Evolutionary conservation across 2,888 invertebrate species (phyloP), one percentile per base, ranked within the genome.

Genomic region (Galeopsomyia nigrocyanea): DNA sequence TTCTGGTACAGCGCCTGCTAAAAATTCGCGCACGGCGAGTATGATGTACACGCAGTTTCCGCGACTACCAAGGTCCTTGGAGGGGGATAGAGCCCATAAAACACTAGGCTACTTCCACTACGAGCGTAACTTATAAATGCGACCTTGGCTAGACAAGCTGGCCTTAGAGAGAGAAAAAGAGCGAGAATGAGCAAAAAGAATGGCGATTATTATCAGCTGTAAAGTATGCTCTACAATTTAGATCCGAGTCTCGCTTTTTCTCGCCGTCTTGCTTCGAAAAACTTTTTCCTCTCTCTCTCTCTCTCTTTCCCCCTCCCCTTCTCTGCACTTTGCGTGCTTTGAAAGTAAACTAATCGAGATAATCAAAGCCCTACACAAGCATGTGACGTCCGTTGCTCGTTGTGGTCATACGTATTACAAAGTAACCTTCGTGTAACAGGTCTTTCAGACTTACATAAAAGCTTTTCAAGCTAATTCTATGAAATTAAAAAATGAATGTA

Each of bases 1-100:
- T 73, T 69, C 55, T 58, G 50, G 60, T 73, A 69, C 56, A 73
- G 62, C 21, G 49, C 26, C 46, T 58, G 19, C 46, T 47, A 72
- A 72, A 62, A 72, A 57, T 60, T 68, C 51, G 51, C 56, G 31
- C 47, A 46, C 1, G 10, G 61, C 21, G n/a, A 14, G 47, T n/a
- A 47, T 55, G 61, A 57, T 22, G 57, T 57, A 56, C 31, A 31
- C 39, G 64, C 21, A 66, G 57, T 57, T 57, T 57, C 31, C 16
- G 17, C 47, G 14, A 22, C 14, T 9, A n/a, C n/a, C 5, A 39
- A 57, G 26, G 57, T 66, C 58, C 50, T 66, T 58, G 66, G 39
- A 39, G 58, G 39, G 50, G 58, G 66, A 26, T 58, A 21, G 26
- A 22, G 57, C 22, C 65, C 57, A 57, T 66, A 51, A 66, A 50